Conservation (phyloP, 2,888 invertebrate genomes). For the Pollenia griseotomentosa region DNA sequence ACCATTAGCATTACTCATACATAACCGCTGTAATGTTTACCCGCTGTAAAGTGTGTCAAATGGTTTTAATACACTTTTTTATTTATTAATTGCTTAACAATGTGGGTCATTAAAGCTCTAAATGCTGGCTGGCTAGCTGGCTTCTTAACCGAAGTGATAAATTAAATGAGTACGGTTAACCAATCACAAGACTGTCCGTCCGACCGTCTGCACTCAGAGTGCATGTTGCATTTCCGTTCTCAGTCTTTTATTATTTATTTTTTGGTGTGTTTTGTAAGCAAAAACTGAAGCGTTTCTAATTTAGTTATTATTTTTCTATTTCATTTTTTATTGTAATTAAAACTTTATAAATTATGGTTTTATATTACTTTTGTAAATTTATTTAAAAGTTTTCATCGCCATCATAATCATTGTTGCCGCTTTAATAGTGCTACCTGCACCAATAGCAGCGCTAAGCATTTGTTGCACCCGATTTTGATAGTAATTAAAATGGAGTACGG, state of each 20-base stretch:
- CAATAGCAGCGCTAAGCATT: neutral
- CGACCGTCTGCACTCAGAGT: neutral
- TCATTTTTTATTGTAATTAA: conserved; percentile 3
- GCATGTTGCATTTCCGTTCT: conserved; percentile 63
- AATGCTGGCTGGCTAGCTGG: conserved; percentile 23
- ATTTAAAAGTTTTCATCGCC: conserved; percentile 23
- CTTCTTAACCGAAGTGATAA: conserved; percentile 16
- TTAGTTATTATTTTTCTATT: conserved; percentile 21
- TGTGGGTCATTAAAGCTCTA: conserved; percentile 56
- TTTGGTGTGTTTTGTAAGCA: neutral
- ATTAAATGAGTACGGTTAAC: conserved; percentile 10
- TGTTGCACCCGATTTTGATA: conserved; percentile 33
- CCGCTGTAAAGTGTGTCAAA: conserved; percentile 58
- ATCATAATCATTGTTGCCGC: neutral
- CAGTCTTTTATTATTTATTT: neutral
- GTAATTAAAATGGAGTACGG: conserved; percentile 35
- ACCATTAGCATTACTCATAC: too few relatives aligned
- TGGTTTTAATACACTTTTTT: conserved; percentile 46
- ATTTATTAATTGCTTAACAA: conserved; percentile 54
- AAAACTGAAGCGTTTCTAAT: conserved; percentile 45
- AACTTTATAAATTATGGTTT: conserved; percentile 36
- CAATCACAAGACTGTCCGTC: neutral
- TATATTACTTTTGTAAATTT: conserved; percentile 18
- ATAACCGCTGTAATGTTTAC: neutral
- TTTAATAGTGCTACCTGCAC: conserved; percentile 14